A percentile compares a stretch with the other conserved stretches of the same genome.
phyloP scores from a whole-genome alignment of 2,888 invertebrate genomes.

The Metallyticus violacea region DNA sequence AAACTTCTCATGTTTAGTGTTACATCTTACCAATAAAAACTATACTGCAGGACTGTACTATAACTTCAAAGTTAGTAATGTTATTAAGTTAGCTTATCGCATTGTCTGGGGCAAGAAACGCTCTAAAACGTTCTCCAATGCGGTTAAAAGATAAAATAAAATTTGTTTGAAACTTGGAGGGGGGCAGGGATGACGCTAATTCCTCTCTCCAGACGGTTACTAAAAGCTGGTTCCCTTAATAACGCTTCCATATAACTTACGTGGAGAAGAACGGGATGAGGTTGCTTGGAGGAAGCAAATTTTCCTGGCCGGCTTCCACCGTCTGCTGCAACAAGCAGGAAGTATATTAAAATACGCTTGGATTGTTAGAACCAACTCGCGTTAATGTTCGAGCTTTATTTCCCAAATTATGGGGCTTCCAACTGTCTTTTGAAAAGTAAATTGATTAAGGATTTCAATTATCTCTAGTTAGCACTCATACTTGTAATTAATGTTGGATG shows the following conservation, averaged over 20 bases:
- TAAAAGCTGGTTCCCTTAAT: neutral
- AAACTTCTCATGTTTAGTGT: too few species aligned
- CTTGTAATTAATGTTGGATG: too few species aligned
- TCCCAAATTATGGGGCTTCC: neutral
- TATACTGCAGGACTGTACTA: too few species aligned
- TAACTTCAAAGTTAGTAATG: too few species aligned
- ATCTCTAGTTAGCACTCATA: too few species aligned
- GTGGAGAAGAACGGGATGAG: neutral
- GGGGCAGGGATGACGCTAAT: neutral
- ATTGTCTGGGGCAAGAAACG: too few species aligned
- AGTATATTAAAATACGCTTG: neutral
- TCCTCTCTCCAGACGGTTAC: neutral
- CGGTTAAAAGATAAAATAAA: neutral
- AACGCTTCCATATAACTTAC: neutral
- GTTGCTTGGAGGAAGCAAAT: neutral
- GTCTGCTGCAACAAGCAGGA: neutral
- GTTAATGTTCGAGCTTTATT: neutral
- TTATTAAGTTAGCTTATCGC: too few species aligned
- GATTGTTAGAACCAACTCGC: neutral
- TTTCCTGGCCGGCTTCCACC: neutral
- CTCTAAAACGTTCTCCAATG: too few species aligned
- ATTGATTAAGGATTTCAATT: too few species aligned
- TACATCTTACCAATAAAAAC: too few species aligned
- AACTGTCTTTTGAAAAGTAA: too few species aligned
- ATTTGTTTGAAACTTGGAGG: neutral